Evolutionary conservation across 2,113 vertebrate genomes (phyloP).

Genomic region (Madoqua kirkii): DNA sequence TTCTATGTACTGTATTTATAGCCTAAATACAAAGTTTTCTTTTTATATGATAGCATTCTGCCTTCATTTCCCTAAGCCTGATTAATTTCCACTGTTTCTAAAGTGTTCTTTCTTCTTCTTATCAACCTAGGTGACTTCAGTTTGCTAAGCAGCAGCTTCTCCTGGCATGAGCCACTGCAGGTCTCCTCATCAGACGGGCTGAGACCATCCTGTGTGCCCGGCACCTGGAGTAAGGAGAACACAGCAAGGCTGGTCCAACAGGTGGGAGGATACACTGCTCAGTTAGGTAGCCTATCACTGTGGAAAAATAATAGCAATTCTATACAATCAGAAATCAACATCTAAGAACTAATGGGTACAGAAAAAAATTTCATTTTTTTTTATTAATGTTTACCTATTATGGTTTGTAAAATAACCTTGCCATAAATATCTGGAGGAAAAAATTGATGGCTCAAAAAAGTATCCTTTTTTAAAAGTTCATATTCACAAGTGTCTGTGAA

Average conservation of each 20-base stretch:
- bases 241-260: not conserved
- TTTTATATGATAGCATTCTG: not conserved
- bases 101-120: not conserved
- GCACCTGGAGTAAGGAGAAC: not conserved
- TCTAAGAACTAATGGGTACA: not conserved
- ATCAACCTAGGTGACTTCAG: conserved; percentile 25
- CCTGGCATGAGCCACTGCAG: not conserved
- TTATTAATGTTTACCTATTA: not conserved
- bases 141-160: not conserved
- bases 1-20: not conserved
- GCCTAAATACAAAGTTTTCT: not conserved
- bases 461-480: not conserved
- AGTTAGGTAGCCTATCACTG: not conserved
- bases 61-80: not conserved
- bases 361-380: not conserved
- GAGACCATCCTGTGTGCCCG: not conserved
- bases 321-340: not conserved
- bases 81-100: not conserved
- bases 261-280: not conserved
- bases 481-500: conserved; percentile 9
- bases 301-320: not conserved
- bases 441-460: not conserved
- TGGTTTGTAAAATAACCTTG: not conserved
- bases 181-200: not conserved
- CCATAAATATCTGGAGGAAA: not conserved